Evolutionary conservation across 2,797 vertebrate species (phyloP), one percentile per base, ranked within the genome.

Genomic region (Pseudochromis fuscus): DNA sequence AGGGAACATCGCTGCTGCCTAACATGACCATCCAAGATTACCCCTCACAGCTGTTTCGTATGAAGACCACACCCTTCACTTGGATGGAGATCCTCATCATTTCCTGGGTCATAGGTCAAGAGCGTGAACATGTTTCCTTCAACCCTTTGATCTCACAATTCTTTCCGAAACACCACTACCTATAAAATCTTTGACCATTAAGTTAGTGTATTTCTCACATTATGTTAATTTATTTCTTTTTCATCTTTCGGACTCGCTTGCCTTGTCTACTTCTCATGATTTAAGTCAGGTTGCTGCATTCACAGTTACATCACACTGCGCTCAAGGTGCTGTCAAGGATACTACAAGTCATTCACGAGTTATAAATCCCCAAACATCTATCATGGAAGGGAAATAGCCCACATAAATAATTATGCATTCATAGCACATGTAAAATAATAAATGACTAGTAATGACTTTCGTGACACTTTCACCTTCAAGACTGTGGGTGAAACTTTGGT

Each of bases 1-100:
- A 95, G 69, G 97, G 97, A 80, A 97, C 95, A 13, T 94, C 95
- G 11, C 93, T 98, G 72, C 94, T 95, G 75, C 96, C 97, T 2
- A 99, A 99, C 88, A 96, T 97, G 94, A 97, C 96, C 48, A 81
- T 77, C 77, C 96, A 94, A 3, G 96, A 97, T 84, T 88, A 96
- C 67, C 95, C 95, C 31, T 95, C 95, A 8, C 97, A 98, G 83
- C 93, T 99, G 49, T 98, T 98, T 84, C 94, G 97, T 38, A 96
- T 98, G 96, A 98, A 97, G 91, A 98, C 96, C 23, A 98, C 97
- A 0, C 92, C 94, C 71, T 98, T 99, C 91, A 97, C 95, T 0
- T 98, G 97, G 97, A 98, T 96, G 95, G 97, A 99, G 90, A 93
- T 97, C 85, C 95, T 98, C 80, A 99, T 99, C 83, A 96, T 98